Base-by-base conservation (phyloP, 1,140 invertebrate species). In the Macrobrachium rosenbergii region DNA sequence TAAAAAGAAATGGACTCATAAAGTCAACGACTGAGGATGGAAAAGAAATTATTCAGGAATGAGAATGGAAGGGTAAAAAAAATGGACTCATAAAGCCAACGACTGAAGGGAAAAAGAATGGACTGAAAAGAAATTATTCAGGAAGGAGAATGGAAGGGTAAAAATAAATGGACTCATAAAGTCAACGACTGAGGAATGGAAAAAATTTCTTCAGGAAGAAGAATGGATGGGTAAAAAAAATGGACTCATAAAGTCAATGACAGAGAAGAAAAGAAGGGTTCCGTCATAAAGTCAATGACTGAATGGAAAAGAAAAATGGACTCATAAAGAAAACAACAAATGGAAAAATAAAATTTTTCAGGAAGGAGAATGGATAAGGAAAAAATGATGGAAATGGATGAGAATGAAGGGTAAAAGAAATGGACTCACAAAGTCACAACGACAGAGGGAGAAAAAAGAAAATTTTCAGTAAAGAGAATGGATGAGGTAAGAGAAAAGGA, bases 281-380 rank as follows among this genome's bases (percentile, higher is more conserved):
- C 19, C 63, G 19, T 67, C 63, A 67, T 67, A n/a, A 67, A 67
- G 63, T 67, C 23, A n/a, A n/a, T n/a, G n/a, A n/a, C n/a, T n/a
- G n/a, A n/a, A n/a, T n/a, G n/a, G n/a, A n/a, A n/a, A n/a, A n/a
- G n/a, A n/a, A n/a, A n/a, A n/a, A n/a, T n/a, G n/a, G n/a, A n/a
- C n/a, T n/a, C n/a, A n/a, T n/a, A n/a, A n/a, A n/a, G n/a, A n/a
- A n/a, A n/a, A n/a, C n/a, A n/a, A n/a, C n/a, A n/a, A n/a, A n/a
- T n/a, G n/a, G n/a, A n/a, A n/a, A n/a, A n/a, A n/a, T n/a, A n/a
- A n/a, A n/a, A n/a, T n/a, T n/a, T n/a, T n/a, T n/a, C n/a, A n/a
- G n/a, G n/a, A n/a, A n/a, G n/a, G n/a, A n/a, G n/a, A n/a, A n/a
- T n/a, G n/a, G n/a, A n/a, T n/a, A n/a, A n/a, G n/a, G n/a, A n/a